Evolutionary conservation across 2,888 invertebrate species (phyloP), one percentile per base, ranked within the genome.

Genomic region (Mesochorus sp.): DNA sequence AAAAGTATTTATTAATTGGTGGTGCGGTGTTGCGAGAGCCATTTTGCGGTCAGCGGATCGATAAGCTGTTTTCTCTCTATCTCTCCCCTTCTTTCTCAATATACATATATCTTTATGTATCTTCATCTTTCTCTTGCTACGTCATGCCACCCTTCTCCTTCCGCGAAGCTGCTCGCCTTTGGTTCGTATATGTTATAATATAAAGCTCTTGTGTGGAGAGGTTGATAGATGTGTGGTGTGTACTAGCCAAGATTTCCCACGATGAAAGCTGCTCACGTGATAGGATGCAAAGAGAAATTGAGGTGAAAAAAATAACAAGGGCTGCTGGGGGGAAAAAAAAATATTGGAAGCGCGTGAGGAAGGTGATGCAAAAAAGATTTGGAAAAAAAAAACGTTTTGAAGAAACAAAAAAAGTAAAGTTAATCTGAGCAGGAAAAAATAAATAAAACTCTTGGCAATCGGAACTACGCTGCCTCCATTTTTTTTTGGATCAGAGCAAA

Each of bases 31-130:
- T 74, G 17, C 42, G 49, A 51, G 28, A 67, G 42, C 39, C 51
- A 67, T 67, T 67, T 66, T 67, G 57, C 47, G 59, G 67, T 61
- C 49, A 37, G 17, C n/a, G 49, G 59, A 74, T 66, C 49, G 57
- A 74, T 66, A 28, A 59, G 12, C 12, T 49, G 12, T 8, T 31
- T 31, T 59, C 19, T 26, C 24, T 24, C 34, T 34, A 24, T 34
- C 19, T 3, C 34, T 64, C 17, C 21, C 1, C n/a, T n/a, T n/a
- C n/a, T n/a, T n/a, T n/a, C n/a, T n/a, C n/a, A n/a, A n/a, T n/a
- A n/a, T n/a, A n/a, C n/a, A n/a, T n/a, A n/a, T n/a, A n/a, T n/a
- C n/a, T n/a, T n/a, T n/a, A n/a, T n/a, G 26, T 37, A n/a, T 2
- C 21, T 47, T 19, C 4, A 3, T 34, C 8, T 34, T 57, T 6